Evolutionary conservation across 2,113 vertebrate genomes (phyloP).

Genomic region (Caranx ignobilis): DNA sequence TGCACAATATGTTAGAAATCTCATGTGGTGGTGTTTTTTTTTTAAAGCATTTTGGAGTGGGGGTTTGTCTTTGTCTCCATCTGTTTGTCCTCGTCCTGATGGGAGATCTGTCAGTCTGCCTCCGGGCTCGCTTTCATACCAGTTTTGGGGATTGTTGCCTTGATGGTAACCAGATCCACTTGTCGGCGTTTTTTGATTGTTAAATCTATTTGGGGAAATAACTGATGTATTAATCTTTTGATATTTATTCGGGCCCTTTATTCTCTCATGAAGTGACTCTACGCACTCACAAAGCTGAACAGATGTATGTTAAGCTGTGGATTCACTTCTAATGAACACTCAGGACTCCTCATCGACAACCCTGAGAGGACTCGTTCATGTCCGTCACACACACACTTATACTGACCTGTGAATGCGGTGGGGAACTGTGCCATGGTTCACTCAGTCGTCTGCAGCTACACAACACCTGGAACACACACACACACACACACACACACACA

Average conservation of each 20-base stretch:
- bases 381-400: neutral
- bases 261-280: neutral
- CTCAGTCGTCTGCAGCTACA: conserved; percentile 81
- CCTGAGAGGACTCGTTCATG: neutral
- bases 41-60: neutral
- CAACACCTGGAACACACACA: conserved; percentile 76
- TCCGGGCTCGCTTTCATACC: neutral
- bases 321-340: neutral
- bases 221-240: neutral
- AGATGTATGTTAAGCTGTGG: neutral
- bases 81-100: neutral
- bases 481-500: conserved; percentile 39
- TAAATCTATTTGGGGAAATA: neutral
- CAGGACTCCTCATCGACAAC: neutral
- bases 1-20: neutral
- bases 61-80: conserved; percentile 7
- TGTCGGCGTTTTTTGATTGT: neutral
- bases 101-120: conserved; percentile 7
- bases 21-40: neutral
- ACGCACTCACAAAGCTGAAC: neutral
- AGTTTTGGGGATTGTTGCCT: neutral
- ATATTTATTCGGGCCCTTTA: neutral
- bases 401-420: conserved; percentile 94
- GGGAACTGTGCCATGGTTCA: conserved; percentile 99
- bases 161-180: neutral